Percentiles rank a stretch among this genome's conserved stretches.
Evolutionary conservation across 2,797 vertebrate species (phyloP).

Genomic region (Gymnodraco acuticeps): DNA sequence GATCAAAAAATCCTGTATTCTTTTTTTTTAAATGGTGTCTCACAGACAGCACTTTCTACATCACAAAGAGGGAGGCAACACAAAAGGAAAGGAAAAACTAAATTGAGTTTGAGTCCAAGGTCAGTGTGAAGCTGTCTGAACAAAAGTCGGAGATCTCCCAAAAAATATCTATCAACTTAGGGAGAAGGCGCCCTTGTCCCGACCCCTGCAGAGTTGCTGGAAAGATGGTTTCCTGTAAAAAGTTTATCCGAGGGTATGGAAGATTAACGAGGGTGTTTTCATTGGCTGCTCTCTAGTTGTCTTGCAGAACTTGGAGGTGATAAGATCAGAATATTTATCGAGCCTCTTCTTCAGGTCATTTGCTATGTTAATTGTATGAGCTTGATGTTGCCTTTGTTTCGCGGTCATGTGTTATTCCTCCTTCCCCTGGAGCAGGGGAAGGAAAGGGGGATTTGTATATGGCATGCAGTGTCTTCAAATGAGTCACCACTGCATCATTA

Average conservation of each 20-base stretch:
- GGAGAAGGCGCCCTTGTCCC: slow-evolving; percentile 89
- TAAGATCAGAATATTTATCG: slow-evolving; percentile 95
- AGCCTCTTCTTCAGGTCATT: slow-evolving; percentile 93
- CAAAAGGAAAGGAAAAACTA: slow-evolving; percentile 72
- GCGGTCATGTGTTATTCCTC: slow-evolving; percentile 91
- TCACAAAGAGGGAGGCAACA: slow-evolving; percentile 68
- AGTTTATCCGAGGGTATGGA: slow-evolving; percentile 89
- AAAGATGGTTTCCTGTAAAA: slow-evolving; percentile 92
- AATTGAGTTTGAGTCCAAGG: slow-evolving; percentile 84
- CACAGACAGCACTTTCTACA: slow-evolving; percentile 66
- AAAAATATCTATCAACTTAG: slow-evolving; percentile 83
- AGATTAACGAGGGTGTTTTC: slow-evolving; percentile 93
- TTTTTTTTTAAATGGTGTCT: slow-evolving; percentile 57
- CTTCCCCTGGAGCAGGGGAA: slow-evolving; percentile 87
- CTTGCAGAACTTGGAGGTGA: slow-evolving; percentile 87
- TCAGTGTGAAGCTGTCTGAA: slow-evolving; percentile 81
- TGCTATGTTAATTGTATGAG: slow-evolving; percentile 98
- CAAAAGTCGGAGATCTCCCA: slow-evolving; percentile 80
- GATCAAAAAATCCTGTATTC: slow-evolving; percentile 61
- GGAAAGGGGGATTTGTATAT: slow-evolving; percentile 92
- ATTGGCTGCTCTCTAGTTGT: slow-evolving; percentile 88
- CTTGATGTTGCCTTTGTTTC: slow-evolving; percentile 95
- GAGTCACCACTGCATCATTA: slow-evolving; percentile 95
- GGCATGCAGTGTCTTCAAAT: slow-evolving; percentile 93
- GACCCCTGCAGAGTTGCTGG: slow-evolving; percentile 90